Evolutionary conservation across 2,113 vertebrate species (phyloP), one percentile per base, ranked within the genome.

Genomic region (Seriola dumerili): DNA sequence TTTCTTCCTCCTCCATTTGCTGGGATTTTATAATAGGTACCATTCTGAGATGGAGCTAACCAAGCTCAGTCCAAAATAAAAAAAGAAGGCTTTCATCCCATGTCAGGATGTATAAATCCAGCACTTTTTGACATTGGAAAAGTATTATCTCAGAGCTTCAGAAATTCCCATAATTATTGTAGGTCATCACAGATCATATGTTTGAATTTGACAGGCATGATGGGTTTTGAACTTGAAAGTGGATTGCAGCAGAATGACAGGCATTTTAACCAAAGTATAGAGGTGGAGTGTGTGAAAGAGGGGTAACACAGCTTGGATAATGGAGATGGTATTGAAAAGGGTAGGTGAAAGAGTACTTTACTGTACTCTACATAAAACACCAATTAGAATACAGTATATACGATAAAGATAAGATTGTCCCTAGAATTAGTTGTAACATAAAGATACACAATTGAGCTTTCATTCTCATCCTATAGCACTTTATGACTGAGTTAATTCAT

Each of bases 81-180:
- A 81, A 81, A 78, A 69, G 1, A 50, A 59, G 36, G 73, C 67
- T 88, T 89, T 88, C 58, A 81, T 88, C 67, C 54, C 19, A 55
- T 57, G 46, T 83, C 67, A 67, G 40, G 70, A 50, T 57, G 4
- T 55, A 77, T 72, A 68, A 88, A 85, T 85, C 42, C 16, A 67
- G 13, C 17, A 6, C 42, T 68, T 70, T 34, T 34, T 23, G 54
- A 32, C 71, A 74, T 81, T 79, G 59, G 25, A 74, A 72, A 73
- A 74, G 25, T 4, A 48, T 59, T 55, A 46, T 55, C 34, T 59
- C 0, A 25, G 73, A 80, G 29, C 19, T 77, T 78, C 8, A 42
- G 42, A 80, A 34, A 67, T 29, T 62, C 40, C 44, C 38, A 9
- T 55, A 59, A 62, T 25, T 62, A n/a, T 69, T 48, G 65, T 36